Conservation (phyloP, 1,140 invertebrate genomes). For the Archivesica marissinica region DNA sequence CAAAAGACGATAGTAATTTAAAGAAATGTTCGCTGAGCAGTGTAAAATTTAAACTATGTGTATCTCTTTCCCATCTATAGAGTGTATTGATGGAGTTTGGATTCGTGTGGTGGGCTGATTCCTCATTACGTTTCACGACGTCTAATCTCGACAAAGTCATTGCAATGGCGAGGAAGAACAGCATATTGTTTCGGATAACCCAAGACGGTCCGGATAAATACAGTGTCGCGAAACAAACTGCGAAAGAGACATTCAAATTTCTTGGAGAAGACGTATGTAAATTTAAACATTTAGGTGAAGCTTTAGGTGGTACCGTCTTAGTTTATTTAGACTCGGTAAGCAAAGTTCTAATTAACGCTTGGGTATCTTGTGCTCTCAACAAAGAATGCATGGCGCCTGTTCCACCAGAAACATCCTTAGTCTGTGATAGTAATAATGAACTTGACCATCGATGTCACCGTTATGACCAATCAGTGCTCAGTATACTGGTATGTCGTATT, state of each 20-base stretch:
- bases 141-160: not conserved
- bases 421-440: not conserved
- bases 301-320: not conserved
- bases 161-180: not conserved
- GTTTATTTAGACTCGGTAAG: not conserved
- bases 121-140: not conserved
- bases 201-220: not conserved
- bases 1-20: too few relatives aligned
- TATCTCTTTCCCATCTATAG: too few relatives aligned
- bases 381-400: not conserved
- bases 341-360: not conserved
- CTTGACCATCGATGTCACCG: not conserved
- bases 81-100: slow-evolving; percentile 40
- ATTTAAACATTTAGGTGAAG: slow-evolving; percentile 15
- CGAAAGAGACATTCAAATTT: not conserved
- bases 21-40: too few relatives aligned
- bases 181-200: not conserved
- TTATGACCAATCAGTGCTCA: slow-evolving; percentile 19
- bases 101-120: slow-evolving; percentile 28
- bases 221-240: not conserved
- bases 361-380: slow-evolving; percentile 8
- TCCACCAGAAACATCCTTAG: not conserved
- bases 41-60: too few relatives aligned
- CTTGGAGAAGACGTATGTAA: slow-evolving; percentile 25
- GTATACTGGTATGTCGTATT: not conserved